Conservation (phyloP, 2,888 invertebrate genomes). For the Ectropis crepuscularia region DNA sequence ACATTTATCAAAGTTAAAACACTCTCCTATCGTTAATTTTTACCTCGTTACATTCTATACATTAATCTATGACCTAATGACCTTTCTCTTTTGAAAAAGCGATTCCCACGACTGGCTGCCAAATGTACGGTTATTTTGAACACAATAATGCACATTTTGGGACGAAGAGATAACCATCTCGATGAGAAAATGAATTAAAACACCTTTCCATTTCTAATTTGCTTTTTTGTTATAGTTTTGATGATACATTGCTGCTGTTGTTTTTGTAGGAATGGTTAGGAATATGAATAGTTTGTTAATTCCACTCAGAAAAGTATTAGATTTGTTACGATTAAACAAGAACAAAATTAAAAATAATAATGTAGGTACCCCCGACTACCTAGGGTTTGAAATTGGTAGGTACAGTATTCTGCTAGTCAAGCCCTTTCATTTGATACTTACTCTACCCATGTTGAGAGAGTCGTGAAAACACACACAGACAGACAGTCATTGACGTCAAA, state of each 20-base stretch:
- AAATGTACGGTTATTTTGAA: constrained; percentile 56
- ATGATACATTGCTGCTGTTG: background rate
- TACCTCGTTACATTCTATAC: constrained; percentile 12
- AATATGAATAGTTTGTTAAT: too few species aligned
- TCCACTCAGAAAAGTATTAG: too few species aligned
- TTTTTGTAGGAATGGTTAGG: background rate
- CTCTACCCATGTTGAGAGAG: too few species aligned
- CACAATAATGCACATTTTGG: constrained; percentile 54
- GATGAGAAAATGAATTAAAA: constrained; percentile 31
- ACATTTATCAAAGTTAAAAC: background rate
- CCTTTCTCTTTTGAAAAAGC: constrained; percentile 41
- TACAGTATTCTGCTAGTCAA: too few species aligned
- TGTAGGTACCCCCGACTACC: too few species aligned
- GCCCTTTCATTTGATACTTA: too few species aligned
- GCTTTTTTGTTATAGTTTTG: constrained; percentile 13
- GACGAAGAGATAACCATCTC: constrained; percentile 44
- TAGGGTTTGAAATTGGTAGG: too few species aligned
- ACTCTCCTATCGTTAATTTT: constrained; percentile 2
- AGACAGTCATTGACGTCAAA: too few species aligned
- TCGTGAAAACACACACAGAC: too few species aligned
- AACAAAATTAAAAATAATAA: too few species aligned
- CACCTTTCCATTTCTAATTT: constrained; percentile 31
- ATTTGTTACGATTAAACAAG: too few species aligned
- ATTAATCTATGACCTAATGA: constrained; percentile 48
- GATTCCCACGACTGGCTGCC: constrained; percentile 53